A percentile compares a stretch with the other conserved stretches of the same genome.
Evolutionary conservation across 2,888 invertebrate genomes (phyloP).

Genomic region (Hydriomena furcata): DNA sequence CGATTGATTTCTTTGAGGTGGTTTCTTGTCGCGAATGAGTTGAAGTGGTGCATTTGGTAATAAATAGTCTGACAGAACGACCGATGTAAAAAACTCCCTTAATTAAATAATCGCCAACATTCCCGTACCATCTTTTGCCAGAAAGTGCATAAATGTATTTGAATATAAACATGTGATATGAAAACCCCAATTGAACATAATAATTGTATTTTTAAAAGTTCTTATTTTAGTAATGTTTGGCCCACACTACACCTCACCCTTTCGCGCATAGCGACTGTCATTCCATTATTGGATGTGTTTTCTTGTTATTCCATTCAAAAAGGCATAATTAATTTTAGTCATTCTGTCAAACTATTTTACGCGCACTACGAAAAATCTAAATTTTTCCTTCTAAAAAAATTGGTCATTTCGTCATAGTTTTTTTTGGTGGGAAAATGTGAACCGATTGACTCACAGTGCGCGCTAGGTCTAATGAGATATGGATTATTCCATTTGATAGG

Average conservation of each 20-base stretch:
- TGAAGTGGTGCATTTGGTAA: background rate
- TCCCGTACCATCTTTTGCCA: too few species aligned
- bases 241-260: too few species aligned
- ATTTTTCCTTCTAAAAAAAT: too few species aligned
- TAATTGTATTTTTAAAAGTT: too few species aligned
- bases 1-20: background rate
- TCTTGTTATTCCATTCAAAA: too few species aligned
- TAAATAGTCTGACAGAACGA: slow-evolving; percentile 7
- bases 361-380: background rate
- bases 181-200: background rate
- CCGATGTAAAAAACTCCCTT: background rate
- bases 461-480: slow-evolving; percentile 2
- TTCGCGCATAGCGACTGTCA: too few species aligned
- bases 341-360: slow-evolving; percentile 13
- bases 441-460: background rate
- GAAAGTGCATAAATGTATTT: too few species aligned
- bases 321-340: background rate
- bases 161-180: too few species aligned
- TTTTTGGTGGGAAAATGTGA: too few species aligned
- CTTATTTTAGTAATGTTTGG: too few species aligned
- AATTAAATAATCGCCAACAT: background rate
- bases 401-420: too few species aligned
- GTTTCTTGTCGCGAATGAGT: background rate
- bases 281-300: too few species aligned
- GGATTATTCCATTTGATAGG: background rate